phyloP scores from a whole-genome alignment of 2,888 invertebrate genomes.

The Emesis russula region DNA sequence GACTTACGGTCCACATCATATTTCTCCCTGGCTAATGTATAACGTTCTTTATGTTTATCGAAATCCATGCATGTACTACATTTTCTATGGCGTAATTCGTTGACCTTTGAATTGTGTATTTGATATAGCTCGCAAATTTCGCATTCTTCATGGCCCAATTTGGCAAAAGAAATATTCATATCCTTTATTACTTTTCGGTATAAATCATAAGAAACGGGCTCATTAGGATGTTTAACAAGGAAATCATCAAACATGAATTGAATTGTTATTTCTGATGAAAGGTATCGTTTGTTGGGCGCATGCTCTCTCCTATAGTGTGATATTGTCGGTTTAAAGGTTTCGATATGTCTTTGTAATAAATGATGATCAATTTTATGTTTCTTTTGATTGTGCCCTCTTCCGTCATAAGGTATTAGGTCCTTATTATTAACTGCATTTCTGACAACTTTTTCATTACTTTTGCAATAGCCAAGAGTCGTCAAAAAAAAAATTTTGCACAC shows the following conservation, averaged over 20 bases:
- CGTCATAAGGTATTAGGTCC: too few species aligned
- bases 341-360: not conserved
- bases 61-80: conserved; percentile 9
- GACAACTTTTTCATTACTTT: too few species aligned
- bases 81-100: conserved; percentile 32
- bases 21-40: not conserved
- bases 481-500: too few species aligned
- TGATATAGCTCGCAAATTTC: conserved; percentile 28
- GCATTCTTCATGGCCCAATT: conserved; percentile 37
- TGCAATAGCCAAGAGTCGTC: too few species aligned
- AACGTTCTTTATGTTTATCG: not conserved
- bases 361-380: too few species aligned
- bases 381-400: too few species aligned
- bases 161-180: not conserved
- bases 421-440: too few species aligned
- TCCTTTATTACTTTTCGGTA: too few species aligned
- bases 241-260: too few species aligned
- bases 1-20: not conserved
- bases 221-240: too few species aligned
- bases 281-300: too few species aligned
- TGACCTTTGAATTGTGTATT: conserved; percentile 26
- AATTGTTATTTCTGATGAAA: not conserved
- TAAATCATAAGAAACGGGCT: too few species aligned
- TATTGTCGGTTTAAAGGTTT: conserved; percentile 34
- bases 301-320: conserved; percentile 35